Conservation (phyloP, 2,113 vertebrate species). For the Seriola rivoliana region DNA sequence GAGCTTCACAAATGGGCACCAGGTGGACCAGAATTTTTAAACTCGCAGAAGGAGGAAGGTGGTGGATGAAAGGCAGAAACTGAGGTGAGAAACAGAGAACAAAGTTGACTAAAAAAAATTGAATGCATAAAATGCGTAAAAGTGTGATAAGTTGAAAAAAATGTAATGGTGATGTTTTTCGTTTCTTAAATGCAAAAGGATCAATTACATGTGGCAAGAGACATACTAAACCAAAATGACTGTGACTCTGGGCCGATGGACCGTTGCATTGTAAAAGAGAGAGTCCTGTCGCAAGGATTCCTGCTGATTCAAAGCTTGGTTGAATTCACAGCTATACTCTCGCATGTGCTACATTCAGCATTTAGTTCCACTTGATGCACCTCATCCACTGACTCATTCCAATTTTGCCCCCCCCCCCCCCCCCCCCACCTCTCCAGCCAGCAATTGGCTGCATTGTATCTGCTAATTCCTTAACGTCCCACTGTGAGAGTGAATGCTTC, state of each 20-base stretch:
- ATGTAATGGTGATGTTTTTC: background rate
- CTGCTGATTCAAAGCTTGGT: constrained; percentile 43
- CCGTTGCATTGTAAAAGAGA: constrained; percentile 15
- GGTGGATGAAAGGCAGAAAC: constrained; percentile 3
- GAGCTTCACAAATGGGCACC: background rate
- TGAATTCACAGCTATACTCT: constrained; percentile 45
- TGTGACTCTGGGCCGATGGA: constrained; percentile 54
- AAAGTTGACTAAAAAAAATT: background rate
- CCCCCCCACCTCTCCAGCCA: background rate
- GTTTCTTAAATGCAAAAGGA: background rate
- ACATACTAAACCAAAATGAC: constrained; percentile 33
- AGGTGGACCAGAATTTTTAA: background rate
- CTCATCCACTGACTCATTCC: constrained; percentile 47
- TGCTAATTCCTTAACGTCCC: constrained; percentile 28
- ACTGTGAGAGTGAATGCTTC: constrained; percentile 41
- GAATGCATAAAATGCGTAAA: background rate
- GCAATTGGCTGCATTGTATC: constrained; percentile 18
- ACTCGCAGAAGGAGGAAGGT: background rate
- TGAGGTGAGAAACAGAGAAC: background rate
- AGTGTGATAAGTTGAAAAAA: background rate
- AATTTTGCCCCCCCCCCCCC: constrained; percentile 9
- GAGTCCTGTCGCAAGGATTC: constrained; percentile 24
- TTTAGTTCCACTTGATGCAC: constrained; percentile 62
- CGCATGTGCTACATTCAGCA: constrained; percentile 24
- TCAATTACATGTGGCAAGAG: constrained; percentile 26